Evolutionary conservation across 2,113 vertebrate genomes (phyloP).

Genomic region (Paramormyrops kingsleyae): DNA sequence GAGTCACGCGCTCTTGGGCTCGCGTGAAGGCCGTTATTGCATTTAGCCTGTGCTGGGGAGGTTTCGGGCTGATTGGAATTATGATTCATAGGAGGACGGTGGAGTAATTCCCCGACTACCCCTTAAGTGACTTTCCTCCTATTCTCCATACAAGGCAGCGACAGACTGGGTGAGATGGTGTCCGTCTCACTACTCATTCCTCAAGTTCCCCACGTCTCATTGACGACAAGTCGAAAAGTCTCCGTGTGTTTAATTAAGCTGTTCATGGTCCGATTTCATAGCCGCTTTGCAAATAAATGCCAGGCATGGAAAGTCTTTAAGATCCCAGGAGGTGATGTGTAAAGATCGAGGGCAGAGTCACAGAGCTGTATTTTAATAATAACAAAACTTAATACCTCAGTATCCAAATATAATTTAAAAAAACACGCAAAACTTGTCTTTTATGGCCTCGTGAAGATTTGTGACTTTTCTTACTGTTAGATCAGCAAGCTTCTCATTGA

Average conservation of each 20-base stretch:
- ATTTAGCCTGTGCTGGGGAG: conserved; percentile 22
- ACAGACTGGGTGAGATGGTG: background rate
- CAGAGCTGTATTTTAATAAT: background rate
- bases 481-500: background rate
- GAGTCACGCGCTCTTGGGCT: conserved; percentile 21
- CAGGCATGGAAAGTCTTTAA: background rate
- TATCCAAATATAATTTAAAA: background rate
- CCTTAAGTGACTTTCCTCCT: conserved; percentile 19
- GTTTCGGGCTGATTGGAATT: conserved; percentile 37
- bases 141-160: conserved; percentile 18
- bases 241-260: background rate
- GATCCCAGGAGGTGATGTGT: background rate
- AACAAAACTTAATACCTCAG: background rate
- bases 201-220: background rate
- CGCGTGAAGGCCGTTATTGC: background rate
- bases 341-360: background rate
- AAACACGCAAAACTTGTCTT: background rate
- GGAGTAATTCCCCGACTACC: conserved; percentile 32
- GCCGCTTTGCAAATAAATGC: background rate
- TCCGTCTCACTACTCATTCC: conserved; percentile 21
- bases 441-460: background rate
- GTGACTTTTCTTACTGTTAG: background rate
- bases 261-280: background rate
- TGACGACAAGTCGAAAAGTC: background rate
- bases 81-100: conserved; percentile 36